These are phyloP conservation scores for Hirundo rustica DNA, from an alignment of 2,797 vertebrate species.

Conservation along the genomic window DNA sequence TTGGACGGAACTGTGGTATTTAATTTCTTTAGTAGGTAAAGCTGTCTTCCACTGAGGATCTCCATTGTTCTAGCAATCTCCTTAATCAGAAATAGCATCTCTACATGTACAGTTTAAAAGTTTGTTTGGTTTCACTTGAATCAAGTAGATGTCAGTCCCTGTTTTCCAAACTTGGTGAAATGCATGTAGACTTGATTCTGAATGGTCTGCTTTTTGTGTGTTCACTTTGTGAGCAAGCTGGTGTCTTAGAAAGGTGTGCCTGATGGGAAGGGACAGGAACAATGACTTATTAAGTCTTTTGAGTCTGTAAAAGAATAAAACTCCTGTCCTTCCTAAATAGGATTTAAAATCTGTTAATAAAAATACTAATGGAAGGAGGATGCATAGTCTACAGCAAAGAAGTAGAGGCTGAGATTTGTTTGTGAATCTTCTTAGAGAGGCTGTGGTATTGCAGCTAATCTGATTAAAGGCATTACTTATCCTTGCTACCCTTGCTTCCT, in stretches of 20 bases:
- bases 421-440: neutral
- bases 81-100: neutral
- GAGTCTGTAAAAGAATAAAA: neutral
- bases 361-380: neutral
- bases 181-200: fast-evolving
- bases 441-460: too few relatives aligned
- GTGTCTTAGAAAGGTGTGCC: neutral
- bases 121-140: neutral
- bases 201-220: neutral
- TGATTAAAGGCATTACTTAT: neutral
- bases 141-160: neutral
- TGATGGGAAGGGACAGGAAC: neutral
- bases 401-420: neutral
- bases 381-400: neutral
- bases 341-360: neutral
- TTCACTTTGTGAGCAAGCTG: neutral
- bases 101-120: neutral
- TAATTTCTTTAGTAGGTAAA: neutral
- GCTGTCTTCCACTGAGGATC: neutral
- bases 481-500: neutral
- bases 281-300: neutral
- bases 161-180: neutral
- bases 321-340: neutral
- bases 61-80: neutral
- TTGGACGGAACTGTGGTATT: neutral